Evolutionary conservation across 1,140 invertebrate genomes (phyloP).

Genomic region (Xylocopa sonorina): DNA sequence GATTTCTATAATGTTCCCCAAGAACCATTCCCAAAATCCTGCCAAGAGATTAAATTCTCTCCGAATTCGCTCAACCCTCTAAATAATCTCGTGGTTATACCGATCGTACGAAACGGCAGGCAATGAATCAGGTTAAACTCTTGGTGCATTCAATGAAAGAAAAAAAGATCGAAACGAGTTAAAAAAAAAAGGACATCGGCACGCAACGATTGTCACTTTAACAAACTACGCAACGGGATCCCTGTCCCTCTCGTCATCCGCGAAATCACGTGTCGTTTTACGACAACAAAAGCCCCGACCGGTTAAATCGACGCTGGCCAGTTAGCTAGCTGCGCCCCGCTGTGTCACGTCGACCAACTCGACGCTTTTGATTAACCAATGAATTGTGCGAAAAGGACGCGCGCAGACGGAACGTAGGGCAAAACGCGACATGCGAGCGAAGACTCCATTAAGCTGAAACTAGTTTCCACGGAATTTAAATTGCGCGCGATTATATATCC

Average conservation of each 20-base stretch:
- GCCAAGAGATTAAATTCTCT: too few relatives aligned
- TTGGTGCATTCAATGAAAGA: too few relatives aligned
- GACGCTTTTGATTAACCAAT: conserved; percentile 54
- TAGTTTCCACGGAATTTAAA: conserved; percentile 59
- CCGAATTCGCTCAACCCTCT: too few relatives aligned
- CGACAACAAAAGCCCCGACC: background rate
- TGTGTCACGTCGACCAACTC: conserved; percentile 45
- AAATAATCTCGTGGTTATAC: too few relatives aligned
- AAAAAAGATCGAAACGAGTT: too few relatives aligned
- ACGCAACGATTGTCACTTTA: background rate
- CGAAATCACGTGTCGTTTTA: background rate
- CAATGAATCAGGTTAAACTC: too few relatives aligned
- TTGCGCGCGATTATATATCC: conserved; percentile 48
- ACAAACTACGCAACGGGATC: background rate
- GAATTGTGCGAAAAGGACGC: conserved; percentile 54
- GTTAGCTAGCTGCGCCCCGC: background rate
- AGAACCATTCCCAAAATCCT: too few relatives aligned
- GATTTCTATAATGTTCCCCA: too few relatives aligned
- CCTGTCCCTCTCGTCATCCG: background rate
- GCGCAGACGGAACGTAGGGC: background rate
- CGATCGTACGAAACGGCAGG: too few relatives aligned
- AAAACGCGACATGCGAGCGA: background rate
- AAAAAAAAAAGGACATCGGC: too few relatives aligned
- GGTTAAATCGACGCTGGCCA: background rate
- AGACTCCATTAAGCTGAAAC: conserved; percentile 51